These are phyloP conservation scores for Harpagoxenus sublaevis DNA, from an alignment of 2,888 invertebrate species.

Conservation along the genomic window DNA sequence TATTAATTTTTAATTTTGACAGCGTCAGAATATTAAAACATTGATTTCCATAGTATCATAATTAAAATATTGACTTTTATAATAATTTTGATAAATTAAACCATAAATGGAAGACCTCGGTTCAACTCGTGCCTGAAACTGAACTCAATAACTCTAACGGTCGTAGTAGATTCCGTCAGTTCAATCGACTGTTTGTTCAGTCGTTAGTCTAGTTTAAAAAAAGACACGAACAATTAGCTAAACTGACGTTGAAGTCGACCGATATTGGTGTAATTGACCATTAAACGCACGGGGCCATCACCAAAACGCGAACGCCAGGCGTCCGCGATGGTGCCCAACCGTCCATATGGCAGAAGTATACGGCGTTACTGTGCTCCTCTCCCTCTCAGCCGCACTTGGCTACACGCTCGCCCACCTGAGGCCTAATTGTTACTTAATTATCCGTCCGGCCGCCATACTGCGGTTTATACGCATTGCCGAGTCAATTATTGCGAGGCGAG, in stretches of 20 bases:
- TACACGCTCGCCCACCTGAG: constrained; percentile 79
- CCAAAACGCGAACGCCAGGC: constrained; percentile 65
- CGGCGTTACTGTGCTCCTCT: constrained; percentile 41
- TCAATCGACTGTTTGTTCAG: background rate
- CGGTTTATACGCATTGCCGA: constrained; percentile 84
- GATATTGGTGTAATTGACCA: constrained; percentile 26
- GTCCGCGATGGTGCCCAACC: constrained; percentile 56
- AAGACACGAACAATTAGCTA: constrained; percentile 1
- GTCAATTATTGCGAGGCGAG: constrained; percentile 81
- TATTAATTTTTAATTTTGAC: background rate
- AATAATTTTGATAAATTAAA: background rate
- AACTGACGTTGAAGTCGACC: background rate
- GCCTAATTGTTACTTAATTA: constrained; percentile 85
- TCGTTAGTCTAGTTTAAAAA: background rate
- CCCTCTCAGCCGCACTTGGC: constrained; percentile 69
- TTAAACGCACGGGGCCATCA: constrained; percentile 30
- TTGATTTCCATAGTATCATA: background rate
- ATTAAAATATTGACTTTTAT: constrained; percentile 4
- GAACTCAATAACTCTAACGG: background rate
- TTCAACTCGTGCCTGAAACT: background rate
- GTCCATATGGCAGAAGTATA: constrained; percentile 54
- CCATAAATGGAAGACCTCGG: background rate
- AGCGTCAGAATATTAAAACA: background rate
- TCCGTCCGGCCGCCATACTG: constrained; percentile 82
- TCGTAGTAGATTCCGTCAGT: background rate